Evolutionary conservation across 2,113 vertebrate genomes (phyloP), one percentile per base, ranked within the genome.

Genomic region (Triplophysa siluroides): DNA sequence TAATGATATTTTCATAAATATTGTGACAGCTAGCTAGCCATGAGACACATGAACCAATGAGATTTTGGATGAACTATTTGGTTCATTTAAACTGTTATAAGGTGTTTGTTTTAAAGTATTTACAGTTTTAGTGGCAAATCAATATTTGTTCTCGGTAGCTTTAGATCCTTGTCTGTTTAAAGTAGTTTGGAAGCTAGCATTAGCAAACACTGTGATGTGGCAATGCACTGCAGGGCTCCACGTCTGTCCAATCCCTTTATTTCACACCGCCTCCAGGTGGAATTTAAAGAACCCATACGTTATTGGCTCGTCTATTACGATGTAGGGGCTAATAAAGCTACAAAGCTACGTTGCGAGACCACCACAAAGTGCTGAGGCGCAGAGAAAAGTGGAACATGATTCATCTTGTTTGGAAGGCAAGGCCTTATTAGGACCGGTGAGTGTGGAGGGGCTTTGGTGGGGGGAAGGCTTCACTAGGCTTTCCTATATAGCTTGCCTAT

Each of bases 381-480:
- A 11, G 73, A 87, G 83, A 89, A 90, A 89, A 86, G 68, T 82
- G 78, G 83, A 83, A 80, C 83, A 85, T 88, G 85, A 90, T 89
- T 87, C 80, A 88, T 88, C 86, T 82, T 89, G 89, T 91, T 90
- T 90, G 89, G 86, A 89, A 87, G 81, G 70, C 78, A 83, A 84
- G 86, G 83, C 70, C 81, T 71, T 82, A 77, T 78, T 54, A 45
- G 73, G 65, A 65, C 29, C 18, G 62, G 33, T 78, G 82, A 70
- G 62, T 84, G 79, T 79, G 78, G 82, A 84, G 26, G 56, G 52
- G 72, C 12, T 24, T 23, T 61, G 6, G 47, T 21, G 70, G 11
- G 71, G 71, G 71, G 75, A 81, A 84, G 85, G 84, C 76, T 81
- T 65, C 81, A 72, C 66, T n/a, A 45, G 67, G 65, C 79, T 90